Conservation (phyloP, 2,888 invertebrate species). For the Euproctis similis region DNA sequence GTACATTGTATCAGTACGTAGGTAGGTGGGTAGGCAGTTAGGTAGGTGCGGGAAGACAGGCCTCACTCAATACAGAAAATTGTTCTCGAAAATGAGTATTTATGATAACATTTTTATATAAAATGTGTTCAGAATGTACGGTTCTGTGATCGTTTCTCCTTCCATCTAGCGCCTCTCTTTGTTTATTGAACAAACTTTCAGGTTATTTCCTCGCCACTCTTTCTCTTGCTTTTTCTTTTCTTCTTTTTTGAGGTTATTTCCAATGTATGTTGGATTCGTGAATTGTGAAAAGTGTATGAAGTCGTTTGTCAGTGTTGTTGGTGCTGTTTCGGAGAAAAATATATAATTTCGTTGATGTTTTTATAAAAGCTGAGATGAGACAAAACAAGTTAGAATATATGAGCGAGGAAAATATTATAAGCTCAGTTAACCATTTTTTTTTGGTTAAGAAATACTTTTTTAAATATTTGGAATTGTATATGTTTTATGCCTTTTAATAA, state of each 20-base stretch:
- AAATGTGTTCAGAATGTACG: constrained; percentile 54
- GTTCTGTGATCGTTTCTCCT: constrained; percentile 36
- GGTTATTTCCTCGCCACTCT: constrained; percentile 29
- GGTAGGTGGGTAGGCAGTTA: no score
- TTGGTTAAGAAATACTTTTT: no score
- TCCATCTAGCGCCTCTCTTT: constrained; percentile 38
- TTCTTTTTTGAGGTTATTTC: constrained; percentile 23
- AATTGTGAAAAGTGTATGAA: constrained; percentile 28
- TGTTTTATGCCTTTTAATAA: no score
- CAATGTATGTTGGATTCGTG: constrained; percentile 27
- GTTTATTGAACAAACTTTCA: constrained; percentile 34
- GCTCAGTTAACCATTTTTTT: no score
- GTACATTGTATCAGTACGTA: constrained; percentile 35
- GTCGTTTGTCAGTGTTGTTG: constrained; percentile 23
- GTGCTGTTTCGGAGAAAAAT: constrained; percentile 13
- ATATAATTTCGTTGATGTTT: constrained; percentile 3
- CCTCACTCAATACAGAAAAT: constrained; percentile 75
- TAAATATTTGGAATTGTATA: no score
- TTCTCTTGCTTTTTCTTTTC: no score
- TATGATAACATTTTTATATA: constrained; percentile 72
- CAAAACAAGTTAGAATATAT: no score
- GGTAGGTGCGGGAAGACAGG: constrained; percentile 61
- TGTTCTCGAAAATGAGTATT: constrained; percentile 74
- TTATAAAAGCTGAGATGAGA: background rate
- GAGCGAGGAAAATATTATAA: no score